Percentiles rank a stretch among this genome's conserved stretches.
phyloP scores from a whole-genome alignment of 2,113 vertebrate genomes.

The Hemibates koningsi region DNA sequence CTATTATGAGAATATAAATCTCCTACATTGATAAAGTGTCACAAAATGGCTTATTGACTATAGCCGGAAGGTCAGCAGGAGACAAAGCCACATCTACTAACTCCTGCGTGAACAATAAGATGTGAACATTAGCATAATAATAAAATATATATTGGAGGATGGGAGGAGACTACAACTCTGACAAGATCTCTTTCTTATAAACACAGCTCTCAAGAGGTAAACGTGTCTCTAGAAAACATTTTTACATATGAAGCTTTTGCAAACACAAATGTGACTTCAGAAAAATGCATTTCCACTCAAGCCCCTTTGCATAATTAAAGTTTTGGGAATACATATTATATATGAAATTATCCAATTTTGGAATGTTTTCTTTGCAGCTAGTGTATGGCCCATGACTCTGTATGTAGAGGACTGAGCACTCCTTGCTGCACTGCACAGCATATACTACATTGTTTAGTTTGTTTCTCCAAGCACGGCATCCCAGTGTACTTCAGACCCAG shows the following conservation, averaged over 20 bases:
- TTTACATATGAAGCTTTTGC: neutral
- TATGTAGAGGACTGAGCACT: neutral
- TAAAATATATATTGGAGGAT: neutral
- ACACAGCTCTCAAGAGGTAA: neutral
- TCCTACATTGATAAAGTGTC: neutral
- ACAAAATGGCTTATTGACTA: constrained; percentile 11
- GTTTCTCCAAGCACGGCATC: neutral
- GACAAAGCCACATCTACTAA: constrained; percentile 15
- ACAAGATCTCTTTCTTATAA: neutral
- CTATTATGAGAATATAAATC: constrained; percentile 45
- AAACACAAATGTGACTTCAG: neutral
- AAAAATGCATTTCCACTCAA: neutral
- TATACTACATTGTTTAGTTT: neutral
- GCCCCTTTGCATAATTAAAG: neutral
- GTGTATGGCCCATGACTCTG: neutral
- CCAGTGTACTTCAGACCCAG: neutral
- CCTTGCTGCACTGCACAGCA: neutral
- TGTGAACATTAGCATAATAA: neutral
- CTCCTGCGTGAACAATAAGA: constrained; percentile 17
- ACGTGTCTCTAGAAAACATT: neutral
- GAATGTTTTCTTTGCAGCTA: neutral
- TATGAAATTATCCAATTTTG: neutral
- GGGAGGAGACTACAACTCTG: neutral
- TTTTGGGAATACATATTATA: neutral
- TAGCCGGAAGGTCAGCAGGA: constrained; percentile 11